Evolutionary conservation across 2,113 vertebrate genomes (phyloP).

Genomic region (Podiceps cristatus): DNA sequence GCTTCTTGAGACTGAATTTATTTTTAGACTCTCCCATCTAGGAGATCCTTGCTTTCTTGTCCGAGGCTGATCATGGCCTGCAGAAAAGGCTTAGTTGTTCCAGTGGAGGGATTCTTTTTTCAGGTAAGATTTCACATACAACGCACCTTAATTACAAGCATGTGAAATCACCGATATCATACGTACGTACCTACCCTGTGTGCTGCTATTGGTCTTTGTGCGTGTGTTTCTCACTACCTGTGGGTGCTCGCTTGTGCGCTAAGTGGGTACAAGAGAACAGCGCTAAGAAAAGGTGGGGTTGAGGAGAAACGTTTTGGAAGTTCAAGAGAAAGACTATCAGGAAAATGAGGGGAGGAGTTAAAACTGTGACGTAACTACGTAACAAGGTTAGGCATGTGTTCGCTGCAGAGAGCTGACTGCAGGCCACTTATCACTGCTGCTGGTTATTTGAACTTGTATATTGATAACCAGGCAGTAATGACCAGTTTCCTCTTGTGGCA

Average conservation of each 20-base stretch:
- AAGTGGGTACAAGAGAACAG: background rate
- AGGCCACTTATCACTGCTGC: too few species aligned
- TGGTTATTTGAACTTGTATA: background rate
- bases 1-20: background rate
- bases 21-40: background rate
- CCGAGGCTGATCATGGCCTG: background rate
- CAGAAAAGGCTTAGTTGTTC: background rate
- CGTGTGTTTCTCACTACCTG: fast-evolving
- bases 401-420: background rate
- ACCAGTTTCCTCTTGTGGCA: background rate
- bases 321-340: background rate
- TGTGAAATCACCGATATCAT: fast-evolving
- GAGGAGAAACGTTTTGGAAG: background rate
- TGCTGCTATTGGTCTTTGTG: background rate
- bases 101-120: background rate
- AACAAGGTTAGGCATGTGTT: background rate
- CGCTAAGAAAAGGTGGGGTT: background rate
- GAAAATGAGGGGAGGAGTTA: background rate
- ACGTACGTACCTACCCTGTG: fast-evolving
- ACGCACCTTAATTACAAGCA: background rate
- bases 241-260: background rate
- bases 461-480: background rate
- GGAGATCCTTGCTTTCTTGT: background rate
- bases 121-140: background rate
- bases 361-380: background rate